phyloP scores from a whole-genome alignment of 1,140 invertebrate species.

The Scaptomyza pallida region DNA sequence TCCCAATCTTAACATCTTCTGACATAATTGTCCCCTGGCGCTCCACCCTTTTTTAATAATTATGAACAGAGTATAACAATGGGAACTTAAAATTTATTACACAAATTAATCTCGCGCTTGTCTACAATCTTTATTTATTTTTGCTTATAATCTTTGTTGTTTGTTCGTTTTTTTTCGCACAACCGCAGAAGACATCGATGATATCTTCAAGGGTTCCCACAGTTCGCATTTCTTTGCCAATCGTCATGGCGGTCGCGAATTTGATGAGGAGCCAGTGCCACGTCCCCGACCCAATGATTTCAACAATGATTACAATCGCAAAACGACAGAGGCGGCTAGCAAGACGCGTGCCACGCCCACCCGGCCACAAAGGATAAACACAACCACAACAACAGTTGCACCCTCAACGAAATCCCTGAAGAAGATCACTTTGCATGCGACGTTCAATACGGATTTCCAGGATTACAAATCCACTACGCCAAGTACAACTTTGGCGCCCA shows the following conservation, averaged over 20 bases:
- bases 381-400: conserved; percentile 29
- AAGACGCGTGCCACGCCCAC: conserved; percentile 63
- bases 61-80: conserved; percentile 45
- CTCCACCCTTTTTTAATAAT: no score
- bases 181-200: conserved; percentile 83
- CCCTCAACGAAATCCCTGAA: conserved; percentile 54
- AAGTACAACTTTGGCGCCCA: conserved; percentile 35
- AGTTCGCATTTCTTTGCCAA: conserved; percentile 88
- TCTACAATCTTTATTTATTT: conserved; percentile 8
- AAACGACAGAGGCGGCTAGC: conserved; percentile 56
- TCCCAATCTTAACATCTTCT: no score
- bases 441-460: conserved; percentile 67
- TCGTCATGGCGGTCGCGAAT: conserved; percentile 85
- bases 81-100: conserved; percentile 48
- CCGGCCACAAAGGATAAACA: conserved; percentile 38
- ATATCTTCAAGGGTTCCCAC: conserved; percentile 86
- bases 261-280: conserved; percentile 79
- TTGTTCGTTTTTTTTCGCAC: background rate
- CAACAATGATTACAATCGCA: conserved; percentile 68
- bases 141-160: background rate
- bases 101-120: conserved; percentile 62
- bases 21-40: no score
- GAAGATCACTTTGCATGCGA: conserved; percentile 69
- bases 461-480: conserved; percentile 58
- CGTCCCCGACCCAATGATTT: conserved; percentile 68